phyloP scores from a whole-genome alignment of 1,140 invertebrate genomes.

The Caerostris darwini region DNA sequence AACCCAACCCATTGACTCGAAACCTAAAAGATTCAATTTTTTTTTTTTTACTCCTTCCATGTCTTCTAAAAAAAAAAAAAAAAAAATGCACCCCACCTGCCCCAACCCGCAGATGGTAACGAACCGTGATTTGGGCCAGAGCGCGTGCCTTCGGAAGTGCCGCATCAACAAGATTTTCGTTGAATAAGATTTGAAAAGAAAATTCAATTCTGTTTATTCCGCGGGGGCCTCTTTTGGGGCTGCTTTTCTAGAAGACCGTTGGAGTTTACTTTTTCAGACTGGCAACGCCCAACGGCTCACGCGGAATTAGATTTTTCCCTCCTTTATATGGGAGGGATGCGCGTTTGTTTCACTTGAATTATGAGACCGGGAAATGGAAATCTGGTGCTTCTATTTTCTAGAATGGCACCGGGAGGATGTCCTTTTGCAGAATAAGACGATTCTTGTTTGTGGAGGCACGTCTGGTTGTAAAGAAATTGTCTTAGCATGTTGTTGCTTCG shows the following conservation, averaged over 20 bases:
- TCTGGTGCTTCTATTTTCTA: not conserved
- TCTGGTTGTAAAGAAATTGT: too few relatives aligned
- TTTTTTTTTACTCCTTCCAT: not conserved
- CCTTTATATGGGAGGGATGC: not conserved
- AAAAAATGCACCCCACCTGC: not conserved
- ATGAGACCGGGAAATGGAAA: not conserved
- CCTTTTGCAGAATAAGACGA: not conserved
- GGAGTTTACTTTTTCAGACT: not conserved
- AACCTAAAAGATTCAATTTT: not conserved
- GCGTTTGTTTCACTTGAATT: constrained; percentile 8
- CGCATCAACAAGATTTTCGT: constrained; percentile 18
- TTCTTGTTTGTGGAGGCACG: not conserved
- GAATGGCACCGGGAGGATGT: not conserved
- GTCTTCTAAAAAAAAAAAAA: not conserved
- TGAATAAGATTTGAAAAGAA: constrained; percentile 28
- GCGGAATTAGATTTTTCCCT: not conserved
- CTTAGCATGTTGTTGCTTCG: too few relatives aligned
- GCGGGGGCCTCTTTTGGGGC: not conserved
- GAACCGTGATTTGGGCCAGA: not conserved
- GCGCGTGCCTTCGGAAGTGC: not conserved
- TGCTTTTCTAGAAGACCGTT: not conserved
- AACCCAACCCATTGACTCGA: not conserved
- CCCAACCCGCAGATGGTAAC: not conserved
- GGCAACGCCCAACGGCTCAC: not conserved
- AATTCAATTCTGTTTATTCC: constrained; percentile 16